A percentile compares a stretch with the other conserved stretches of the same genome.
Conservation (phyloP, 2,797 vertebrate genomes). For the Karalla daura region DNA sequence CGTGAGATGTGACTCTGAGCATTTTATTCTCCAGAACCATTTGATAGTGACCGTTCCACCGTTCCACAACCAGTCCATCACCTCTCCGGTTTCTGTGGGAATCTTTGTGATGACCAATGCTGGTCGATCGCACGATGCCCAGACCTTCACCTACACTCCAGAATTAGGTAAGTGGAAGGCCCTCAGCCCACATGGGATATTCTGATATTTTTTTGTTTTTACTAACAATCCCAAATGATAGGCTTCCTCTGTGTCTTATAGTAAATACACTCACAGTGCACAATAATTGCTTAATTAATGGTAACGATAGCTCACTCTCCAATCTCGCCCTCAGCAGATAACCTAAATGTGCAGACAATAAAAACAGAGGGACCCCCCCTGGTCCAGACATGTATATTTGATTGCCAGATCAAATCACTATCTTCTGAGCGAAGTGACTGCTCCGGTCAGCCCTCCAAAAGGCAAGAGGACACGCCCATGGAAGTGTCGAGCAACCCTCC, state of each 20-base stretch:
- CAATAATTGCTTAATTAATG: neutral
- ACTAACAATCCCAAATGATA: neutral
- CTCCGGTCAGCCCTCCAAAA: slow-evolving; percentile 86
- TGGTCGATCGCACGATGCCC: slow-evolving; percentile 94
- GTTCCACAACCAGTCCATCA: slow-evolving; percentile 93
- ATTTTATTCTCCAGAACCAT: slow-evolving; percentile 89
- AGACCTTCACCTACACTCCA: slow-evolving; percentile 96
- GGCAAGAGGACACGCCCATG: slow-evolving; percentile 95
- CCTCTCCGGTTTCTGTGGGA: slow-evolving; percentile 91
- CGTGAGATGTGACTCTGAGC: neutral
- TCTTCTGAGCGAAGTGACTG: slow-evolving; percentile 83
- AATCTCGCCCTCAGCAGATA: slow-evolving; percentile 74
- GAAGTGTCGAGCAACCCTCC: slow-evolving; percentile 91
- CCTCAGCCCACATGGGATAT: neutral
- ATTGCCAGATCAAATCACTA: slow-evolving; percentile 90
- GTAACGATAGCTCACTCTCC: slow-evolving; percentile 12
- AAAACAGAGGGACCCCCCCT: slow-evolving; percentile 93
- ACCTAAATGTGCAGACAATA: slow-evolving; percentile 86
- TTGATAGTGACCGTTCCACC: slow-evolving; percentile 97
- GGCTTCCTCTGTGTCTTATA: neutral
- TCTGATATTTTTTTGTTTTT: neutral
- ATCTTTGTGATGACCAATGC: slow-evolving; percentile 98
- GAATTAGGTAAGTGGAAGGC: slow-evolving; percentile 85
- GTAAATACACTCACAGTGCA: neutral
- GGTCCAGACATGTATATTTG: slow-evolving; percentile 93